phyloP scores from a whole-genome alignment of 2,888 invertebrate species.

The Macrosiphum euphorbiae region DNA sequence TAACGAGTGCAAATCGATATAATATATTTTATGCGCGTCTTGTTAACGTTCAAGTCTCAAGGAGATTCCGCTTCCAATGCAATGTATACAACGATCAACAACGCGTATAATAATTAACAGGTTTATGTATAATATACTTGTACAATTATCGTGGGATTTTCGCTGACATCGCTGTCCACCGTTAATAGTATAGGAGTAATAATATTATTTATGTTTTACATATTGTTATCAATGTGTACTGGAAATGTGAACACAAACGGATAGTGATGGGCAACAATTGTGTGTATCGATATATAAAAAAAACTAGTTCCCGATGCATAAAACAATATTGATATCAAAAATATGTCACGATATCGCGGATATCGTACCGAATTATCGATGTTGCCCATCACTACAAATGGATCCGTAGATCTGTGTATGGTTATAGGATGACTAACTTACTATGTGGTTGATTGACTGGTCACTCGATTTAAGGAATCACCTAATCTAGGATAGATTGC shows the following conservation, averaged over 20 bases:
- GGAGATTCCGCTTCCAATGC: not conserved
- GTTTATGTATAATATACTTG: not conserved
- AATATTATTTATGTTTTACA: not conserved
- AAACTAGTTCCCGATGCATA: no score
- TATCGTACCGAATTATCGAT: no score
- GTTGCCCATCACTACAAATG: no score
- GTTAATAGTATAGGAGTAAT: not conserved
- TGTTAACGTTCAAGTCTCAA: not conserved
- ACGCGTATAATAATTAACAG: not conserved
- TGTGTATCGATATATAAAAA: no score
- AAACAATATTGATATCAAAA: no score
- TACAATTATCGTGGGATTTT: not conserved
- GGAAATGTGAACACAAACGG: not conserved
- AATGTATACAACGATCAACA: not conserved
- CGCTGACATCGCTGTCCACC: not conserved
- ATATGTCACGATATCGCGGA: no score
- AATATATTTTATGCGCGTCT: constrained; percentile 30
- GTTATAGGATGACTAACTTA: not conserved
- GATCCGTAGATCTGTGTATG: not conserved
- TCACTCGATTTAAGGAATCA: not conserved
- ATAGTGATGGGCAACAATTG: not conserved
- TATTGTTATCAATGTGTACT: not conserved
- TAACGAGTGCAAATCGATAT: constrained; percentile 9
- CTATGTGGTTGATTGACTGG: not conserved
- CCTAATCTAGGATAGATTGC: not conserved